Conservation (phyloP, 2,888 invertebrate genomes). For the Cheilosia vulpina region DNA sequence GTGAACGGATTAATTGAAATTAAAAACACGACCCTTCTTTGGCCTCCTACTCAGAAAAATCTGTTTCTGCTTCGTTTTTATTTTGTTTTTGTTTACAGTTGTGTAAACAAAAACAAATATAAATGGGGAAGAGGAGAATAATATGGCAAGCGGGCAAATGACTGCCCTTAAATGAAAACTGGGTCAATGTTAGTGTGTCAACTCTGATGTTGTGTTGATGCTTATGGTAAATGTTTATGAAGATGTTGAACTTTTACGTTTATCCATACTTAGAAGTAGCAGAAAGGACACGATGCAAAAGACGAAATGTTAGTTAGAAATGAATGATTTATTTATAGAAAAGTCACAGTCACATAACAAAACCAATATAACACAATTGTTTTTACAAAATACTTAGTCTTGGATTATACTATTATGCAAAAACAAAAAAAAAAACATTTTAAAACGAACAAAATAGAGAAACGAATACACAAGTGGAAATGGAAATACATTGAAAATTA, state of each 20-base stretch:
- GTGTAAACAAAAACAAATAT: slow-evolving; percentile 35
- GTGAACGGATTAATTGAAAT: slow-evolving; percentile 49
- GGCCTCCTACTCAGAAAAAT: neutral
- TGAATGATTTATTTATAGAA: slow-evolving; percentile 19
- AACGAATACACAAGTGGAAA: slow-evolving; percentile 36
- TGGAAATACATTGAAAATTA: slow-evolving; percentile 53
- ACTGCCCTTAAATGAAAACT: slow-evolving; percentile 31
- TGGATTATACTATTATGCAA: neutral
- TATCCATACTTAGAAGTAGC: slow-evolving; percentile 1
- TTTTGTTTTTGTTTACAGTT: neutral
- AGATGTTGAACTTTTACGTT: slow-evolving; percentile 21
- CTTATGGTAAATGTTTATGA: slow-evolving; percentile 3
- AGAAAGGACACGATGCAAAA: slow-evolving; percentile 36
- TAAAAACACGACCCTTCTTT: neutral
- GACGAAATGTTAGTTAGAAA: slow-evolving; percentile 8
- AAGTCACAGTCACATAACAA: slow-evolving; percentile 26
- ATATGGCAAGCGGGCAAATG: slow-evolving; percentile 19
- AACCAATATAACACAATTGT: neutral
- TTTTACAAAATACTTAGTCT: slow-evolving; percentile 2
- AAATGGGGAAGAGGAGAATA: slow-evolving; percentile 18
- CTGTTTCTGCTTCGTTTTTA: slow-evolving; percentile 20
- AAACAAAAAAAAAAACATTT: neutral
- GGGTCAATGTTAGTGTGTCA: slow-evolving; percentile 67
- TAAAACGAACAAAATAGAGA: slow-evolving; percentile 23
- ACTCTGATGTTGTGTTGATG: slow-evolving; percentile 20